Percentiles rank a stretch among this genome's conserved stretches.
Evolutionary conservation across 1,140 invertebrate genomes (phyloP).

Genomic region (Goniozus legneri): DNA sequence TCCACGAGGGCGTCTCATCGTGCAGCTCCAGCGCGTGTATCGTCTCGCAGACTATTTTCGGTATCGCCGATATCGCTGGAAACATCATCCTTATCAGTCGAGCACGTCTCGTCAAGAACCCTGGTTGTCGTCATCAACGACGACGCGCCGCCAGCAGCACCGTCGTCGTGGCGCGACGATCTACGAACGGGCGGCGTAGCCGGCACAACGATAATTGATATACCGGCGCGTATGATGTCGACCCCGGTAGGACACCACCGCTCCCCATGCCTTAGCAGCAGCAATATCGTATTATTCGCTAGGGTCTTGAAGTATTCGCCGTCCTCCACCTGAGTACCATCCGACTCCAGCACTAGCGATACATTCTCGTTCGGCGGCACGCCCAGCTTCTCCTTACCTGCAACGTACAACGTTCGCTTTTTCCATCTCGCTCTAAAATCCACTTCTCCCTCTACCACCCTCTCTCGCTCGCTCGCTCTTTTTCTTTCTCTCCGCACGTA

Average conservation of each 20-base stretch:
- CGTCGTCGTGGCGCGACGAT: too few relatives aligned
- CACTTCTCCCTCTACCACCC: neutral
- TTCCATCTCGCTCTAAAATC: too few relatives aligned
- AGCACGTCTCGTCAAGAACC: too few relatives aligned
- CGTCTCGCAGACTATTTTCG: slow-evolving; percentile 94
- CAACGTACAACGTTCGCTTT: neutral
- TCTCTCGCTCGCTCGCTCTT: neutral
- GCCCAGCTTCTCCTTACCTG: slow-evolving; percentile 86
- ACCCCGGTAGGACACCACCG: slow-evolving; percentile 87
- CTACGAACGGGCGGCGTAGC: too few relatives aligned
- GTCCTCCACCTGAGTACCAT: slow-evolving; percentile 94
- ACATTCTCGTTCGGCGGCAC: slow-evolving; percentile 78
- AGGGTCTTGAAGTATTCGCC: slow-evolving; percentile 89
- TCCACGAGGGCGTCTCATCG: slow-evolving; percentile 94
- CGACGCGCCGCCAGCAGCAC: too few relatives aligned
- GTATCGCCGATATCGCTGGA: slow-evolving; percentile 89
- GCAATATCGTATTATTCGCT: slow-evolving; percentile 84
- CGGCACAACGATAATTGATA: too few relatives aligned
- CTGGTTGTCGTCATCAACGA: too few relatives aligned
- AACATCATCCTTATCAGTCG: slow-evolving; percentile 10
- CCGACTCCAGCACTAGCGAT: slow-evolving; percentile 84
- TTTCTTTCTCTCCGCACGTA: too few relatives aligned
- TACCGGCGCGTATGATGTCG: slow-evolving; percentile 89
- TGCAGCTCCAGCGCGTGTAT: slow-evolving; percentile 89
- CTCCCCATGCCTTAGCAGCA: slow-evolving; percentile 83